phyloP scores from a whole-genome alignment of 1,140 invertebrate species.

The Drosophila repleta region DNA sequence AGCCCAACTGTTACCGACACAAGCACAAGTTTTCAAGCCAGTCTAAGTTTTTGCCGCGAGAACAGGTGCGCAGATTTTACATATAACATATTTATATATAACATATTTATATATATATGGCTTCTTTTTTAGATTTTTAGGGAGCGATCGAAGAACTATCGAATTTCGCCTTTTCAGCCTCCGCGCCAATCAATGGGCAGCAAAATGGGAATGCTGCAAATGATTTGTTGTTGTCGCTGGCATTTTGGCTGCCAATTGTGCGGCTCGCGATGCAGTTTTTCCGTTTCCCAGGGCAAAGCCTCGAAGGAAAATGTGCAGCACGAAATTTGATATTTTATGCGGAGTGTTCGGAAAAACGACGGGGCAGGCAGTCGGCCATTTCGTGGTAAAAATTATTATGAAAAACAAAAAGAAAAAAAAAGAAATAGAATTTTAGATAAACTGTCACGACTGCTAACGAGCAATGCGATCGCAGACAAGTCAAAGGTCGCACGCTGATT shows the following conservation, averaged over 20 bases:
- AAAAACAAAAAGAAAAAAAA: conserved; percentile 39
- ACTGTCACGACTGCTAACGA: conserved; percentile 77
- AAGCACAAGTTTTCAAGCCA: conserved; percentile 5
- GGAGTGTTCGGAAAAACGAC: conserved; percentile 52
- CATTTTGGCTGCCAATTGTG: conserved; percentile 79
- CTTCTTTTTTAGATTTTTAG: conserved; percentile 13
- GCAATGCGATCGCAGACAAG: conserved; percentile 59
- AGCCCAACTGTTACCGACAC: conserved; percentile 21
- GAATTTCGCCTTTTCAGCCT: conserved; percentile 62
- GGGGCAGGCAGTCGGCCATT: conserved; percentile 41
- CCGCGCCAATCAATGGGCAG: conserved; percentile 72
- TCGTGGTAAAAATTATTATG: conserved; percentile 79
- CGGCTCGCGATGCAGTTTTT: conserved; percentile 61
- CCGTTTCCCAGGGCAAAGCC: conserved; percentile 41
- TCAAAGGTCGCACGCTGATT: conserved; percentile 70
- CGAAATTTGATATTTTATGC: conserved; percentile 75
- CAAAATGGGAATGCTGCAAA: conserved; percentile 69
- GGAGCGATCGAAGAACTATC: conserved; percentile 49
- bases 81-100: background rate
- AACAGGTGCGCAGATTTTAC: conserved; percentile 44
- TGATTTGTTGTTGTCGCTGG: conserved; percentile 80
- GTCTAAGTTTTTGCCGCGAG: conserved; percentile 2
- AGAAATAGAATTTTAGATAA: conserved; percentile 37
- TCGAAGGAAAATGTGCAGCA: conserved; percentile 62
- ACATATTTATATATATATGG: background rate